Conservation (phyloP, 2,113 vertebrate species). For the Zingel zingel region DNA sequence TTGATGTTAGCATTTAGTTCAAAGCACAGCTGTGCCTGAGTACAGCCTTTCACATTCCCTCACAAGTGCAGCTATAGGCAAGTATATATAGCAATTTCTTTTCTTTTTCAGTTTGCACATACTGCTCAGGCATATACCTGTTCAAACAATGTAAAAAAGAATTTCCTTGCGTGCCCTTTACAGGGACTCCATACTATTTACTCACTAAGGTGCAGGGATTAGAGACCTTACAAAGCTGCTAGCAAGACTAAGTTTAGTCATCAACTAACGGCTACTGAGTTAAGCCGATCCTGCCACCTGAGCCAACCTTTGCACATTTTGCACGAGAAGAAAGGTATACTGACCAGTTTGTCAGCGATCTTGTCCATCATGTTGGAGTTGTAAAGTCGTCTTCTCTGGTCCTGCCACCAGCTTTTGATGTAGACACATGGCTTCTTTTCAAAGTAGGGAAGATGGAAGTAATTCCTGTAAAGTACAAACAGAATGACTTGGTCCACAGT, state of each 20-base stretch:
- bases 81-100: not conserved
- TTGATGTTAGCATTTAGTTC: not conserved
- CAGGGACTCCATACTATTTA: not conserved
- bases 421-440: conserved; percentile 97
- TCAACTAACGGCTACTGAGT: not conserved
- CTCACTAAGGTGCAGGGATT: not conserved
- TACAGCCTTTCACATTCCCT: not conserved
- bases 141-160: not conserved
- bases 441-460: conserved; percentile 96
- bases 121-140: not conserved
- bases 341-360: conserved; percentile 95
- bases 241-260: not conserved
- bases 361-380: conserved; percentile 98
- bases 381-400: conserved; percentile 94
- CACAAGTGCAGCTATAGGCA: not conserved
- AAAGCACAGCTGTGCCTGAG: not conserved
- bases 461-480: conserved; percentile 87
- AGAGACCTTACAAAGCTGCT: not conserved
- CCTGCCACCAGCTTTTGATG: conserved; percentile 98
- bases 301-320: not conserved
- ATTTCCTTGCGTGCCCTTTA: conserved; percentile 11
- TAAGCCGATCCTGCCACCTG: not conserved
- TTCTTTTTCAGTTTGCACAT: not conserved
- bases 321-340: conserved; percentile 19
- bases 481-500: not conserved